Evolutionary conservation across 1,140 invertebrate genomes (phyloP).

Genomic region (Lepeophtheirus salmonis): DNA sequence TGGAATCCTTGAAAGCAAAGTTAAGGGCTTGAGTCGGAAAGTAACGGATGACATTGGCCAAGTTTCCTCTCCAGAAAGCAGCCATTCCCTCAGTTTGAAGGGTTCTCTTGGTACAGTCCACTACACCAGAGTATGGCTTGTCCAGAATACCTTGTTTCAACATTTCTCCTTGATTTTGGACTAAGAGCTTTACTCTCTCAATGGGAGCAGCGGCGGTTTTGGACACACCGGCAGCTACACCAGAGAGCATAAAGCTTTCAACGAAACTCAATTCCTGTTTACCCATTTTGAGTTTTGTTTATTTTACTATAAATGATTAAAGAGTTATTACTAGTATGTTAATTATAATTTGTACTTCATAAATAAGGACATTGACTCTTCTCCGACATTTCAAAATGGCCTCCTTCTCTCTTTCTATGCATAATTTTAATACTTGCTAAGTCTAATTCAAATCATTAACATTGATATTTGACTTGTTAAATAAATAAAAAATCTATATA

Average conservation of each 20-base stretch:
- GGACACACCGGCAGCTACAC: slow-evolving; percentile 67
- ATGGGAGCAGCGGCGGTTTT: slow-evolving; percentile 76
- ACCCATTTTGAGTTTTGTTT: neutral
- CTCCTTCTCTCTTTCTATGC: neutral
- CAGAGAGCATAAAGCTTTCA: slow-evolving; percentile 68
- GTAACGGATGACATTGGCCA: slow-evolving; percentile 78
- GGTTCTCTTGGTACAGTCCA: slow-evolving; percentile 68
- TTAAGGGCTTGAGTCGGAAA: slow-evolving; percentile 89
- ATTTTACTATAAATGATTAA: neutral
- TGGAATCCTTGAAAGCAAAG: slow-evolving; percentile 67
- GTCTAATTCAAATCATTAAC: too few relatives aligned
- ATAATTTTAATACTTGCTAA: too few relatives aligned
- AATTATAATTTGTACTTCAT: too few relatives aligned
- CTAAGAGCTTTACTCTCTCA: slow-evolving; percentile 76
- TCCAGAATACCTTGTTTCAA: slow-evolving; percentile 60
- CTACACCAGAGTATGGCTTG: slow-evolving; percentile 57
- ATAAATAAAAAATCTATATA: neutral
- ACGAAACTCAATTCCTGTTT: slow-evolving; percentile 35
- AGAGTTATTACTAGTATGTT: too few relatives aligned
- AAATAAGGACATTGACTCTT: too few relatives aligned
- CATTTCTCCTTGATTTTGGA: slow-evolving; percentile 57
- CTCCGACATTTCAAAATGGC: neutral
- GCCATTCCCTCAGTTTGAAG: slow-evolving; percentile 62
- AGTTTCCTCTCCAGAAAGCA: slow-evolving; percentile 87
- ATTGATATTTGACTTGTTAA: neutral